Evolutionary conservation across 2,888 invertebrate genomes (phyloP), one percentile per base, ranked within the genome.

Genomic region (Xanthorhoe designata): DNA sequence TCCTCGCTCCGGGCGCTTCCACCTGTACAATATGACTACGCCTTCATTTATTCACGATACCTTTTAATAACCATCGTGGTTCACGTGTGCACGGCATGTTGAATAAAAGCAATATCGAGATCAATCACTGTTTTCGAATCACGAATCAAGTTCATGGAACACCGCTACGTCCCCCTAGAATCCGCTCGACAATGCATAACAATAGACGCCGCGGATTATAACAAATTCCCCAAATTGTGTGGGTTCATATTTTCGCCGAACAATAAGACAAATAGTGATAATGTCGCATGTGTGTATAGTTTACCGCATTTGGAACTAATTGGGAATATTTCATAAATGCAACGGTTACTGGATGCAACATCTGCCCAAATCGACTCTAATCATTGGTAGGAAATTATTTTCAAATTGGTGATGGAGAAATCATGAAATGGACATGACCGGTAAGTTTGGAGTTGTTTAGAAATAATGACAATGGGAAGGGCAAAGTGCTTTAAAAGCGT

Each of bases 231-330:
- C 81, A 90, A 91, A 92, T 90, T 88, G 88, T 92, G 90, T 90
- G 90, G 92, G 89, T 92, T 89, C 89, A 92, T 91, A 91, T 89
- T 90, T 88, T 83, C 80, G 81, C 76, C 74, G 78, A 90, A 93
- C 91, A 92, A 92, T 92, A 89, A 90, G 89, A 90, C 90, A 88
- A 90, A 89, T 90, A 88, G 87, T 88, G 88, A 89, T 89, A 91
- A 88, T 90, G 91, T 89, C 92, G 81, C 91, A 92, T 92, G 91
- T 90, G 91, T 81, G 83, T 85, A 84, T 81, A 85, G 88, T 88
- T 87, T 88, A 88, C 86, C 86, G 87, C 89, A 84, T 90, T 92
- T 86, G 91, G 89, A 90, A 93, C 92, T 93, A 93, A 93, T 93
- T 92, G 92, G 82, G 74, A 84, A 90, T 88, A 88, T 92, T 90